Base-by-base conservation (phyloP, 2,888 invertebrate genomes). In the Microdon myrmicae region DNA sequence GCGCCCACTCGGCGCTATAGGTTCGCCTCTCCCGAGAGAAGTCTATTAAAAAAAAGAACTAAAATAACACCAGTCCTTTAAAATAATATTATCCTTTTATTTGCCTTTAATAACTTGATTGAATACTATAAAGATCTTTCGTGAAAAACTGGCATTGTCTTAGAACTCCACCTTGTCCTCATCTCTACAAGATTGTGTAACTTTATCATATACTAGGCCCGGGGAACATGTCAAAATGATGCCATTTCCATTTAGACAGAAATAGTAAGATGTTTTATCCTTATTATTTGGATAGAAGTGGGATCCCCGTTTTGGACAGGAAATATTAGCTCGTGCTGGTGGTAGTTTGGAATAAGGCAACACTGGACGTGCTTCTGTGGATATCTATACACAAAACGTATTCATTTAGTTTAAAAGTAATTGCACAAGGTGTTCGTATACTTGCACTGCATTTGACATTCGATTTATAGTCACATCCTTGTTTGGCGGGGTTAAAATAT, bases 211-310 rank as follows among this genome's bases (percentile, higher is more conserved):
- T 0, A 73, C 56, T 38, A 79, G 66, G 2, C 79, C 79, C 3
- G 78, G 77, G 3, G 77, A 73, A 55, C 79, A 78, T 14, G 75
- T 74, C 47, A 79, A 58, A 3, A 70, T 61, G 6, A 78, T 71
- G 19, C 78, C 78, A 22, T 67, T 70, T 1, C 77, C 79, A 48
- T 77, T 70, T 44, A 72, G 14, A 22, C 79, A 79, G 44, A 71
- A 75, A 51, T 74, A 74, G 41, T 77, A 78, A 35, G 72, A 70
- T 9, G 71, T 71, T 17, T 61, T 43, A 9, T 72, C 69, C 3
- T 32, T 56, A 32, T 58, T 51, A 53, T 77, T 74, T 7, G 73
- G 70, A 61, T 69, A 59, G 47, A 75, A 78, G 25, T 73, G 70
- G 0, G 58, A 22, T 2, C 78, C 79, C 16, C 68, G 44, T 2